Evolutionary conservation across 2,888 invertebrate species (phyloP).

Genomic region (Plagiodera versicolora): DNA sequence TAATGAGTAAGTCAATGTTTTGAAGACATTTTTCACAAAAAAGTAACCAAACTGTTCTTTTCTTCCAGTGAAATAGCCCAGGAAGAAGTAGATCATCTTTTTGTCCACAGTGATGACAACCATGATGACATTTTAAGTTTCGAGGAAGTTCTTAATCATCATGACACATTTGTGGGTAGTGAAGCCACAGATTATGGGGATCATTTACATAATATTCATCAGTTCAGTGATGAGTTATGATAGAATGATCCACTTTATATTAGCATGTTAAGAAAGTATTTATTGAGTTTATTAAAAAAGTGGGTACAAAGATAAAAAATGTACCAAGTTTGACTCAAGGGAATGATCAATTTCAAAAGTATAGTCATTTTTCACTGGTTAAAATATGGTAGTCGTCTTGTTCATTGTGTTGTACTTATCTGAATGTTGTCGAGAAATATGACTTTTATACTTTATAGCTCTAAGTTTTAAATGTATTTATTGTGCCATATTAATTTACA

Average conservation of each 20-base stretch:
- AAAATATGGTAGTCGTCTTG: background rate
- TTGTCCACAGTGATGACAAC: constrained; percentile 84
- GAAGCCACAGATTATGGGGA: constrained; percentile 89
- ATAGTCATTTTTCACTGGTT: no score
- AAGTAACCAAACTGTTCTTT: background rate
- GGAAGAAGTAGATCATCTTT: constrained; percentile 89
- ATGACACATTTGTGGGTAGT: constrained; percentile 89
- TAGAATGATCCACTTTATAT: constrained; percentile 6
- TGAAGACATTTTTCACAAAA: background rate
- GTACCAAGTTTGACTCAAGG: no score
- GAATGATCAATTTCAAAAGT: no score
- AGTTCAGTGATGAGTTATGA: constrained; percentile 80
- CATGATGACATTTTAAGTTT: constrained; percentile 78
- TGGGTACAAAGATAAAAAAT: no score
- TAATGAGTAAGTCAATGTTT: constrained; percentile 69
- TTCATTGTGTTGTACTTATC: no score
- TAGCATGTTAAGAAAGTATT: background rate
- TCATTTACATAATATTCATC: constrained; percentile 77
- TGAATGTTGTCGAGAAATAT: no score
- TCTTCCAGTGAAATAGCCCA: constrained; percentile 75
- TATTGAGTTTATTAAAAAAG: no score
- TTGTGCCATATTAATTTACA: constrained; percentile 8
- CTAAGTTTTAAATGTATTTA: constrained; percentile 3
- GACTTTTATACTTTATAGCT: no score
- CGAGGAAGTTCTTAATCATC: constrained; percentile 79